A percentile compares a stretch with the other conserved stretches of the same genome.
These are phyloP conservation scores for Eospalax fontanierii DNA, from an alignment of 2,797 vertebrate genomes.

Conservation along the genomic window DNA sequence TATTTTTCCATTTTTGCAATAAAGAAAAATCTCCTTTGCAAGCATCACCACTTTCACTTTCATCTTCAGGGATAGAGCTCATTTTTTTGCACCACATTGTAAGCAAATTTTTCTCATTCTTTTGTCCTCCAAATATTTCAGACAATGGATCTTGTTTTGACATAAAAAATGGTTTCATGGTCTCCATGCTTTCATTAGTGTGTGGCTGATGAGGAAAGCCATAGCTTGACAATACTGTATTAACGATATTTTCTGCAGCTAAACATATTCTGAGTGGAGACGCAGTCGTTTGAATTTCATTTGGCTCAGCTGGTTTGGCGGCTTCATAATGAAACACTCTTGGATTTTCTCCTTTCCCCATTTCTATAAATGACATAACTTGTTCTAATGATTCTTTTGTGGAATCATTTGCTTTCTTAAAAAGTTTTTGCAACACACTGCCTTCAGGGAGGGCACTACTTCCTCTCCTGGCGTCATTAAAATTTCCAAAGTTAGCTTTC, in stretches of 20 bases:
- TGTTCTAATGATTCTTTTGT: slow-evolving; percentile 68
- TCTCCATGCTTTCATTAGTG: slow-evolving; percentile 59
- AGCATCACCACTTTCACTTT: neutral
- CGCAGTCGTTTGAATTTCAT: slow-evolving; percentile 66
- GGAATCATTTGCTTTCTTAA: slow-evolving; percentile 75
- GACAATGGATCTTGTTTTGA: slow-evolving; percentile 50
- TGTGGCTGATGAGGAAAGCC: slow-evolving; percentile 66
- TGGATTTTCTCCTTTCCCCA: slow-evolving; percentile 71
- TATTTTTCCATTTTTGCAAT: slow-evolving; percentile 70
- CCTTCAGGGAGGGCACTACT: slow-evolving; percentile 75
- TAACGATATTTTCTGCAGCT: slow-evolving; percentile 83
- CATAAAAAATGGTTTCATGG: slow-evolving; percentile 80
- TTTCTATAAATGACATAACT: slow-evolving; percentile 74
- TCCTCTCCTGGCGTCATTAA: slow-evolving; percentile 18
- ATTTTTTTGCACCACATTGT: slow-evolving; percentile 22
- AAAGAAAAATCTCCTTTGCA: slow-evolving; percentile 60
- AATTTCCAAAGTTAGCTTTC: neutral
- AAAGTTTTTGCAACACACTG: slow-evolving; percentile 82
- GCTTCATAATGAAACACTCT: slow-evolving; percentile 75
- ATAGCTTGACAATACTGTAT: slow-evolving; percentile 77
- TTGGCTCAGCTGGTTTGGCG: slow-evolving; percentile 43
- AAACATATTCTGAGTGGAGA: slow-evolving; percentile 82
- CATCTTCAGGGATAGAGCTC: neutral
- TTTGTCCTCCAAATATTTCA: neutral
- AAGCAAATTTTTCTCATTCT: slow-evolving; percentile 14